phyloP scores from a whole-genome alignment of 2,888 invertebrate genomes.

The Carabus problematicus region DNA sequence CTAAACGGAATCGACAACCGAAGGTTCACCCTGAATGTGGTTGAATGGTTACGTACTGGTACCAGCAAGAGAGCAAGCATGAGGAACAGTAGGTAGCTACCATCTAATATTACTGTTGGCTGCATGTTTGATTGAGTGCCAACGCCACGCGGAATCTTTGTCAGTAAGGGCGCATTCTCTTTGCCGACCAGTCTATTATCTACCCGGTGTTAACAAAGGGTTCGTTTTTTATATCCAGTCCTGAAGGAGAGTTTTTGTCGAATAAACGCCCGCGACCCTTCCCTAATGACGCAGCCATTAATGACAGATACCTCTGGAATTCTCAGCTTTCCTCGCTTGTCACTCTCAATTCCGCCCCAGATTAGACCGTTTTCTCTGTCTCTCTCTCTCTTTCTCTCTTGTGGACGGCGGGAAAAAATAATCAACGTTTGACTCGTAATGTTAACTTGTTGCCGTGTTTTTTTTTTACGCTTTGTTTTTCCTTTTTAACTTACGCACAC shows the following conservation, averaged over 20 bases:
- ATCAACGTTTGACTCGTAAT: slow-evolving; percentile 32
- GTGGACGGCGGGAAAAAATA: slow-evolving; percentile 17
- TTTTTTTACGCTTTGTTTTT: too few relatives aligned
- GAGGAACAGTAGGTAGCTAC: too few relatives aligned
- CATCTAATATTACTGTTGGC: neutral
- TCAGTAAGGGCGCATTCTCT: slow-evolving; percentile 25
- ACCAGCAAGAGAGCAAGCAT: too few relatives aligned
- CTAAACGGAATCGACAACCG: neutral
- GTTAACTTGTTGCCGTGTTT: too few relatives aligned
- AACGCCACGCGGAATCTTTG: slow-evolving; percentile 18
- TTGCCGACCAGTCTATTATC: slow-evolving; percentile 35
- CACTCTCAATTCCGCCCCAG: slow-evolving; percentile 2
- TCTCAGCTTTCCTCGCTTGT: slow-evolving; percentile 1
- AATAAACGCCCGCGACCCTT: slow-evolving; percentile 6
- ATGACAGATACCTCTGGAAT: slow-evolving; percentile 29
- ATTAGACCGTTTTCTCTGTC: neutral
- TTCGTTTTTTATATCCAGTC: slow-evolving; percentile 19
- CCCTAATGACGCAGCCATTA: slow-evolving; percentile 35
- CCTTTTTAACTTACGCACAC: too few relatives aligned
- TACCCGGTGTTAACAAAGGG: slow-evolving; percentile 34
- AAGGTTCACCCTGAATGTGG: neutral
- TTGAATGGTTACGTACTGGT: neutral
- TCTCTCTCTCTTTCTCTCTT: too few relatives aligned
- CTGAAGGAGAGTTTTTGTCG: slow-evolving; percentile 27
- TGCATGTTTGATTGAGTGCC: slow-evolving; percentile 29